These are phyloP conservation scores for Rotaria socialis DNA, from an alignment of 2,888 invertebrate genomes.

Conservation along the genomic window DNA sequence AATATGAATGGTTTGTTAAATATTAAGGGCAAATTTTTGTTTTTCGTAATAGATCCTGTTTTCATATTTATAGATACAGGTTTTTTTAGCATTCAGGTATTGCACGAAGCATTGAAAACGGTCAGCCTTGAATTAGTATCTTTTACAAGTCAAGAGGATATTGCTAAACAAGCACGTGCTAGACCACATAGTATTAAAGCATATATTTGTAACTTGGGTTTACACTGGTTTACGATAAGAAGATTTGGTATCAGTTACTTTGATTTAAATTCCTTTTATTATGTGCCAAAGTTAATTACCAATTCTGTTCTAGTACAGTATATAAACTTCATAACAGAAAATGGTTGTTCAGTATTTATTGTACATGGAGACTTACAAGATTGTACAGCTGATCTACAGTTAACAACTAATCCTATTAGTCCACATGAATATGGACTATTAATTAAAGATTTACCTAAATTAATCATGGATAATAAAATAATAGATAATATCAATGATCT, in stretches of 20 bases:
- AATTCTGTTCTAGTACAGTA: conserved; percentile 71
- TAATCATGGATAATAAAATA: neutral
- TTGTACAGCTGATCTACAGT: conserved; percentile 66
- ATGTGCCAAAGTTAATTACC: conserved; percentile 70
- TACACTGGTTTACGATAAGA: conserved; percentile 75
- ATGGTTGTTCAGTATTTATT: conserved; percentile 74
- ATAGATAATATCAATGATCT: neutral
- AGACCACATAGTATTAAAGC: conserved; percentile 69
- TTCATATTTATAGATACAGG: conserved; percentile 64
- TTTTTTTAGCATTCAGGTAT: conserved; percentile 76
- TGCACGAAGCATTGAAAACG: conserved; percentile 69
- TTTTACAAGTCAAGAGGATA: conserved; percentile 67
- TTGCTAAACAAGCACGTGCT: conserved; percentile 61
- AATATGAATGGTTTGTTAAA: conserved; percentile 27
- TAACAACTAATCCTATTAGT: neutral
- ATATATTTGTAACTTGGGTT: conserved; percentile 73
- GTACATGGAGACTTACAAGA: conserved; percentile 69
- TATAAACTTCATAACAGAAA: conserved; percentile 70
- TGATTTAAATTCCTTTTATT: conserved; percentile 71
- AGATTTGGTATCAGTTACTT: conserved; percentile 73
- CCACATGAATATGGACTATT: neutral
- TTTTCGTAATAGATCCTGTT: too few species aligned
- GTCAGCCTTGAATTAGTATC: conserved; percentile 71
- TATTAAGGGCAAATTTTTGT: neutral
- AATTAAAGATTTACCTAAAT: neutral